phyloP scores from a whole-genome alignment of 92 coral and sea anemone genomes.

The Epizoanthus ramosus region DNA sequence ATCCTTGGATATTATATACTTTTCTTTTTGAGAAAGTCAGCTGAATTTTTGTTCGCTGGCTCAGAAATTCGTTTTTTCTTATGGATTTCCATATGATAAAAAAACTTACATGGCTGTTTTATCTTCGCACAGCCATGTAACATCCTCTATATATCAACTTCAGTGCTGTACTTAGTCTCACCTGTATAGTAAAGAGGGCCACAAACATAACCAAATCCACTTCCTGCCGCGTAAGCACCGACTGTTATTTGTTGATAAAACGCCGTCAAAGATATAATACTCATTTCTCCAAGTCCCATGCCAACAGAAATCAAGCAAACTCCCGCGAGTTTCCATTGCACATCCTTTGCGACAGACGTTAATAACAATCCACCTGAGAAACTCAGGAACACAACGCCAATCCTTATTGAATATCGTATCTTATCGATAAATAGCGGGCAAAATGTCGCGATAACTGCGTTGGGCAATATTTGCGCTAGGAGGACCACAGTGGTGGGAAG shows the following conservation, averaged over 20 bases:
- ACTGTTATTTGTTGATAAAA: slow-evolving; percentile 62
- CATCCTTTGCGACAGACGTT: slow-evolving; percentile 49
- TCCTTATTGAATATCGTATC: slow-evolving; percentile 47
- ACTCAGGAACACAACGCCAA: slow-evolving; percentile 44
- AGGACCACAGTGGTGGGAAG: slow-evolving; percentile 70
- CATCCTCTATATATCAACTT: not conserved
- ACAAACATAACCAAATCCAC: slow-evolving; percentile 67
- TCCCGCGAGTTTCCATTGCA: slow-evolving; percentile 55
- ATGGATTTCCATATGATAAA: no score
- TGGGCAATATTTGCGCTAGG: slow-evolving; percentile 68
- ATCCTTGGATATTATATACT: no score
- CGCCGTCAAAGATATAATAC: slow-evolving; percentile 69
- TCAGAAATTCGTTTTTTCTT: no score
- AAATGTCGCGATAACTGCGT: slow-evolving; percentile 54
- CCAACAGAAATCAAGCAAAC: slow-evolving; percentile 64
- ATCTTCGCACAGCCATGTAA: no score
- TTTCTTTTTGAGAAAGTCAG: no score
- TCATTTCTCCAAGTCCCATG: slow-evolving; percentile 73
- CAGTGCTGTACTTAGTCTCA: slow-evolving; percentile 6
- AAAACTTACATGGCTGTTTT: no score
- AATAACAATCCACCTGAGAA: slow-evolving; percentile 54
- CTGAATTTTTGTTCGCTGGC: no score
- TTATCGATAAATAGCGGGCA: slow-evolving; percentile 58
- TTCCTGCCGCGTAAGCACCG: slow-evolving; percentile 73
- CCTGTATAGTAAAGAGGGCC: slow-evolving; percentile 83